Conservation (phyloP, 2,113 vertebrate species). For the Rattus norvegicus region DNA sequence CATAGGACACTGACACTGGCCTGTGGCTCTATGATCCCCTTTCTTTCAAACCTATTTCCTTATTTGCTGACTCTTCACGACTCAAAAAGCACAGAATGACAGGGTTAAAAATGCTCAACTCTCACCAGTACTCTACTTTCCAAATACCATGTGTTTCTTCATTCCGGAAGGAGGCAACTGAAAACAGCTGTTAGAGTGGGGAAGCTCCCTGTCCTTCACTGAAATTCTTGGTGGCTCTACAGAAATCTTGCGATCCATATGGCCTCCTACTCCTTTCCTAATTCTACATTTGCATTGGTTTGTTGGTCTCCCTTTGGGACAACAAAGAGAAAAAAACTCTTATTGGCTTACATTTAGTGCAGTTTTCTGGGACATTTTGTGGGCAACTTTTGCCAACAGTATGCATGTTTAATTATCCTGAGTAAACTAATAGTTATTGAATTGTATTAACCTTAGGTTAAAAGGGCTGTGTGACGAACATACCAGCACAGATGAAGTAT, state of each 20-base stretch:
- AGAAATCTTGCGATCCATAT: not conserved
- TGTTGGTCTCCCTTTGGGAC: not conserved
- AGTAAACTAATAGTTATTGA: not conserved
- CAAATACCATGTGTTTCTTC: constrained; percentile 22
- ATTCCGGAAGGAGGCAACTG: constrained; percentile 29
- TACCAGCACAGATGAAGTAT: not conserved
- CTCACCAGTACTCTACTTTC: not conserved
- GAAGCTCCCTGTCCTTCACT: constrained; percentile 2
- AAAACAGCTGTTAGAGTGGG: not conserved
- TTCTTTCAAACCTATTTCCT: not conserved
- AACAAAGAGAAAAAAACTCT: not conserved
- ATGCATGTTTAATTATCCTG: constrained; percentile 30
- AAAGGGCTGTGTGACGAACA: constrained; percentile 36
- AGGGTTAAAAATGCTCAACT: not conserved
- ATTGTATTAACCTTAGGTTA: constrained; percentile 52
- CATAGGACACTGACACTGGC: not conserved
- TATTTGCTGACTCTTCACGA: constrained; percentile 2
- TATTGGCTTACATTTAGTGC: not conserved
- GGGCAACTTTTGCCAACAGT: constrained; percentile 5
- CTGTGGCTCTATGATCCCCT: not conserved
- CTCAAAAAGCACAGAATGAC: not conserved
- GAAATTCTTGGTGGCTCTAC: constrained; percentile 7
- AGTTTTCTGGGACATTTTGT: constrained; percentile 29
- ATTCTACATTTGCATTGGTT: not conserved
- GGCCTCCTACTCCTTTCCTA: not conserved